Base-by-base conservation (phyloP, 2,113 vertebrate species). In the Tyto alba region DNA sequence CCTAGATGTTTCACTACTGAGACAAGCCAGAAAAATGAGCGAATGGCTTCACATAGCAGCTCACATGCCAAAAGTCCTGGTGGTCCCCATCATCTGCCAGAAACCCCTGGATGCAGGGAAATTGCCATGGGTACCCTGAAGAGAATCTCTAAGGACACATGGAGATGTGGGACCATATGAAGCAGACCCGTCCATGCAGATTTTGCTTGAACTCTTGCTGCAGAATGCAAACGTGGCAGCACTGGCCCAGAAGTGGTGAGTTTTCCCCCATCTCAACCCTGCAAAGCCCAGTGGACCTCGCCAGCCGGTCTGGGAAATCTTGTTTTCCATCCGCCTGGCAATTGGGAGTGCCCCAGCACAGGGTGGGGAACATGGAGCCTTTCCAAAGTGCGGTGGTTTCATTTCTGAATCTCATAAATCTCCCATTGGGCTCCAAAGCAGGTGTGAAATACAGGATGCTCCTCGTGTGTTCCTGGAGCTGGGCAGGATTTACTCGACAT, bases 401-500 rank as follows among this genome's bases (percentile, higher is more conserved):
- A 18, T 32, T 64, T 90, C 74, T 69, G 53, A 66, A 64, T 47
- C 38, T 53, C 76, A 78, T 81, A 56, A 74, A 89, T 87, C 76
- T 94, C 56, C 60, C 0, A 1, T 7, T 16, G 47, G 34, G 30
- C 73, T 93, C 68, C 52, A 2, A 59, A 85, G 80, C 76, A 95
- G 80, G 73, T 93, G 88, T 95, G 94, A 94, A 95, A 93, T 79
- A 92, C 73, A 45, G 69, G 77, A 84, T 75, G 76, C 66, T 96
- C 80, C 73, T 75, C 19, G 0, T 22, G 64, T n/a, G 64, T 89
- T 89, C 83, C 83, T 10, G 45, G 69, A 82, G 84, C 86, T 26
- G 69, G 76, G 86, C 88, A 93, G 94, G 83, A 94, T 93, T 96
- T 90, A 89, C 92, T 93, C 23, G 3, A n/a, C 23, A 13, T 0